These are phyloP conservation scores for Pocillopora damicornis DNA, from an alignment of 64 coral and sea anemone species.

Conservation along the genomic window DNA sequence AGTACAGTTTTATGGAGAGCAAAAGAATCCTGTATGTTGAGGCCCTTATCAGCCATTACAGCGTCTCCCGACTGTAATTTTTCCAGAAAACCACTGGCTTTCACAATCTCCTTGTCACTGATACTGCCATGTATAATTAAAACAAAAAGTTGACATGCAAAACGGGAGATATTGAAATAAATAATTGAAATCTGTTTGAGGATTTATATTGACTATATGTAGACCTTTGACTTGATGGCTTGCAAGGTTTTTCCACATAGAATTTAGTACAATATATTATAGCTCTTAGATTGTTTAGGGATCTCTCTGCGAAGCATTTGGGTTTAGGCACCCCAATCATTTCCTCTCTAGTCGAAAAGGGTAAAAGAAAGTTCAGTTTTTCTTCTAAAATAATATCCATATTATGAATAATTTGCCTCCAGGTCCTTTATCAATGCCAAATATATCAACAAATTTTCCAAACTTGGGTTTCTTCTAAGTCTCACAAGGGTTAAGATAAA, in stretches of 20 bases:
- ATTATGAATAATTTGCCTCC: slow-evolving; percentile 35
- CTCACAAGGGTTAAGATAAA: slow-evolving; percentile 41
- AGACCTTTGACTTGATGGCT: slow-evolving; percentile 56
- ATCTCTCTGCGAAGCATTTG: slow-evolving; percentile 42
- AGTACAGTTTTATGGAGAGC: slow-evolving; percentile 30
- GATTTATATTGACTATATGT: slow-evolving; percentile 53
- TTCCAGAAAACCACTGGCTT: slow-evolving; percentile 28
- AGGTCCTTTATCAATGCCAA: slow-evolving; percentile 39
- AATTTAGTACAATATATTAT: slow-evolving; percentile 75
- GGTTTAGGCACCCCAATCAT: slow-evolving; percentile 16
- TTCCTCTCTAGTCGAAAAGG: slow-evolving; percentile 43
- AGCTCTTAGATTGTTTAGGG: slow-evolving; percentile 60
- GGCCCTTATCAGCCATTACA: slow-evolving; percentile 41
- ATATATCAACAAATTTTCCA: slow-evolving; percentile 39
- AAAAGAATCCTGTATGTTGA: slow-evolving; percentile 20
- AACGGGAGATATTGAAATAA: slow-evolving; percentile 31
- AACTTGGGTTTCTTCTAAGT: slow-evolving; percentile 36
- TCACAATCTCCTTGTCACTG: slow-evolving; percentile 47
- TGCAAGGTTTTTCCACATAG: slow-evolving; percentile 63
- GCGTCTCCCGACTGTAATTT: slow-evolving; percentile 14
- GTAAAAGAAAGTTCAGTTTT: slow-evolving; percentile 24
- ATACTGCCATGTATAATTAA: slow-evolving; percentile 51
- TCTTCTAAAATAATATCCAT: slow-evolving; percentile 18
- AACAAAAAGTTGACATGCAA: slow-evolving; percentile 33
- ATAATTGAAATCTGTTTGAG: slow-evolving; percentile 36